Conservation (phyloP, 2,888 invertebrate species). For the Drosophila formosana region DNA sequence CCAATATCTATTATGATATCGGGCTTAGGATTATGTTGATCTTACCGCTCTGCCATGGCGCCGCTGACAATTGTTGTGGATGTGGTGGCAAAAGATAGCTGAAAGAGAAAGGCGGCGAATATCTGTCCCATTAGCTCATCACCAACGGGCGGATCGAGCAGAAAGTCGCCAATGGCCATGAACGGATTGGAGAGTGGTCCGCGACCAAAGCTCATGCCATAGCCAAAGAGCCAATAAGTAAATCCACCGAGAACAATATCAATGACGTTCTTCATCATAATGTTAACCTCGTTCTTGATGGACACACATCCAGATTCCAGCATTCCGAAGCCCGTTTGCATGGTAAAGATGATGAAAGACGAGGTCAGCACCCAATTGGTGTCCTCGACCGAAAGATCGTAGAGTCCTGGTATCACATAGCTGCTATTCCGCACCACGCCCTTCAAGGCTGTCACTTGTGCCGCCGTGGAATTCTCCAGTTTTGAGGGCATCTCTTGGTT, state of each 20-base stretch:
- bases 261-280: conserved; percentile 98
- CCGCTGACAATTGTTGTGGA: conserved; percentile 97
- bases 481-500: conserved; percentile 71
- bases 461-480: conserved; percentile 76
- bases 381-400: conserved; percentile 90
- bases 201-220: conserved; percentile 94
- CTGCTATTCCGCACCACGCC: conserved; percentile 83
- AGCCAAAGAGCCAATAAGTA: conserved; percentile 98
- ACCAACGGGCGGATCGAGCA: conserved; percentile 90
- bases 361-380: conserved; percentile 95
- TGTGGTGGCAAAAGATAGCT: conserved; percentile 93
- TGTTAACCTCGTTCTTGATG: conserved; percentile 97
- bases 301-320: conserved; percentile 97
- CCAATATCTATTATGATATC: no score
- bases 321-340: conserved; percentile 98
- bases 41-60: conserved; percentile 96
- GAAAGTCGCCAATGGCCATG: conserved; percentile 93
- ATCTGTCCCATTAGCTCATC: conserved; percentile 93
- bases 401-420: conserved; percentile 87
- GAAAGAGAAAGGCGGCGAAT: conserved; percentile 95
- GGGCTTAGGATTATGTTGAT: background rate
- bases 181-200: conserved; percentile 91
- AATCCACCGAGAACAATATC: conserved; percentile 95
- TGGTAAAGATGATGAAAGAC: conserved; percentile 96
- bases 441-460: conserved; percentile 81